Evolutionary conservation across 2,113 vertebrate species (phyloP), one percentile per base, ranked within the genome.

Genomic region (Etheostoma cragini): DNA sequence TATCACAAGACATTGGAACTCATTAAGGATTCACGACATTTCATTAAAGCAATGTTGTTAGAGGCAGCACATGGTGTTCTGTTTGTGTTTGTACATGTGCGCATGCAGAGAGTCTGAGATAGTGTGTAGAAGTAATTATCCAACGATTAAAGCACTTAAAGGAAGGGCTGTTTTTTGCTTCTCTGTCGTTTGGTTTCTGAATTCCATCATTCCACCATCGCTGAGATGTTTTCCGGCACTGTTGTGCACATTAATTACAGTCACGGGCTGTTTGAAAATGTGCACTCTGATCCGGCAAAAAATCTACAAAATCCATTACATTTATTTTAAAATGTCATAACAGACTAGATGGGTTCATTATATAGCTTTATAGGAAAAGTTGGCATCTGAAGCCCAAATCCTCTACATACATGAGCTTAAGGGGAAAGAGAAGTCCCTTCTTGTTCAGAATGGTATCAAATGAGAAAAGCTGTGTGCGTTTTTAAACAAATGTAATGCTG

Each of bases 1-100:
- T 96, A 97, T 98, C 97, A 96, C 88, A 93, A 96, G 94, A 94
- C 95, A 95, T 83, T 88, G 94, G 93, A 93, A 95, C 94, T 97
- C 94, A 91, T 96, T 97, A 96, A 96, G 95, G 95, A 95, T 96
- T 95, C 89, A 83, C 81, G 90, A 94, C 95, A 90, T 94, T 95
- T 92, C 93, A 94, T 94, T 95, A 95, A 94, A 94, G 93, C 91
- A 83, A 93, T 95, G 95, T 95, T 96, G 96, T 96, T 89, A 88
- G 89, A 91, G 88, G 89, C 93, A 79, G 89, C 90, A 87, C 94
- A 91, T 92, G 93, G 91, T 84, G 87, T 79, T 83, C 78, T 92
- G 87, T 92, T 91, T 93, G 91, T 92, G 91, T 93, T 92, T 90
- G 87, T 83, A 84, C 52, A 63, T 81, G 88, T 76, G 73, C 57